These are phyloP conservation scores for Ochlodes sylvanus DNA, from an alignment of 2,888 invertebrate species.

Conservation along the genomic window DNA sequence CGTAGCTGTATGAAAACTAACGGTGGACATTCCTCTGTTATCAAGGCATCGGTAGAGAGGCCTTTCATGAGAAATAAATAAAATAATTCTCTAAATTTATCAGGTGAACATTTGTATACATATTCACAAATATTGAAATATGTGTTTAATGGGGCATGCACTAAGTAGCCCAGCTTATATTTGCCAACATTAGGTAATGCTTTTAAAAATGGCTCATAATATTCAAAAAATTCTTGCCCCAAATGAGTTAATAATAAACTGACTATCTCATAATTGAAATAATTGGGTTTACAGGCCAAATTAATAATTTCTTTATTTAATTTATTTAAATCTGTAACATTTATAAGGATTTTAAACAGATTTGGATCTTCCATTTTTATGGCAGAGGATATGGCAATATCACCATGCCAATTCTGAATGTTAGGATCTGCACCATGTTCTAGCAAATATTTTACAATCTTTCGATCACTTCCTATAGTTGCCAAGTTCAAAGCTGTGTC, in stretches of 20 bases:
- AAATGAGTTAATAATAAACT: constrained; percentile 68
- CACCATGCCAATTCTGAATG: constrained; percentile 61
- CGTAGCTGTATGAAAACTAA: constrained; percentile 72
- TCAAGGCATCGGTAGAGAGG: constrained; percentile 67
- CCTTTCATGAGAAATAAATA: constrained; percentile 73
- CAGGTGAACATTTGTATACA: constrained; percentile 64
- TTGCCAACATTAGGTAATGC: constrained; percentile 60
- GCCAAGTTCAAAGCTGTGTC: constrained; percentile 71
- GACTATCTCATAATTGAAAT: constrained; percentile 72
- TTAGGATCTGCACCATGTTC: constrained; percentile 71
- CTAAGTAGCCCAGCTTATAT: constrained; percentile 57
- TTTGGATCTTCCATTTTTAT: constrained; percentile 60
- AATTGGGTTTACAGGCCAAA: constrained; percentile 73
- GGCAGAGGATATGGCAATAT: constrained; percentile 69
- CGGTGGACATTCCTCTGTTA: constrained; percentile 73
- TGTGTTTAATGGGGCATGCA: constrained; percentile 70
- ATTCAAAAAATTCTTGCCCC: constrained; percentile 72
- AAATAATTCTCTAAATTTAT: constrained; percentile 70
- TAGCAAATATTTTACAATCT: constrained; percentile 68
- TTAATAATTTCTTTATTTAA: constrained; percentile 67
- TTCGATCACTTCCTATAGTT: constrained; percentile 59
- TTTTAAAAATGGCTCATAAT: constrained; percentile 60
- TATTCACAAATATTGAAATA: constrained; percentile 75
- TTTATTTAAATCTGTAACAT: constrained; percentile 57
- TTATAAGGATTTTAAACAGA: constrained; percentile 64